Conservation (phyloP, 2,113 vertebrate genomes). For the Tricholaema leucomelas region DNA sequence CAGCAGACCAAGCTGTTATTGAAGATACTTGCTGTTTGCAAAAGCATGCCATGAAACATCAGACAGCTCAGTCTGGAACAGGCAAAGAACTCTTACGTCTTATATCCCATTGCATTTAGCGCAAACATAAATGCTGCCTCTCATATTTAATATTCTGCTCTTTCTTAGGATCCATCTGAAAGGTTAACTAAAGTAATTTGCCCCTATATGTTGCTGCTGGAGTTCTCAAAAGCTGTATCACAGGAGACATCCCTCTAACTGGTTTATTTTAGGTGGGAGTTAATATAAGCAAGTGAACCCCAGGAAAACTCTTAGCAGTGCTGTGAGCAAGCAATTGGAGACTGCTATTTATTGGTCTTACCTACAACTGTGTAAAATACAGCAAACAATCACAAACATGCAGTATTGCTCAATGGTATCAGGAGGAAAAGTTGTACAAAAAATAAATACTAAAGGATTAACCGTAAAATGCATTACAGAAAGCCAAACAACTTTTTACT, state of each 20-base stretch:
- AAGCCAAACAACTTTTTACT: conserved; percentile 47
- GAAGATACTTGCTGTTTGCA: neutral
- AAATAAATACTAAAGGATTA: conserved; percentile 72
- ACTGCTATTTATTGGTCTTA: conserved; percentile 48
- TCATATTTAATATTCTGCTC: neutral
- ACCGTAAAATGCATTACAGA: conserved; percentile 39
- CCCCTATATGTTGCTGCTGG: neutral
- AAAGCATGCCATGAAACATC: neutral
- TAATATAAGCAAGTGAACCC: neutral
- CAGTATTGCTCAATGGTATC: conserved; percentile 49
- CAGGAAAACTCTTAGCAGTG: neutral
- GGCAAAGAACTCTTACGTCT: neutral
- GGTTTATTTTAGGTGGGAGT: neutral
- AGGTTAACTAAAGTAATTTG: neutral
- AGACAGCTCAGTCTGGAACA: neutral
- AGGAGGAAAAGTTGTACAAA: conserved; percentile 39
- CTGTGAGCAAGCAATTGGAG: conserved; percentile 13
- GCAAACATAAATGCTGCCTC: neutral
- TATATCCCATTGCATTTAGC: neutral
- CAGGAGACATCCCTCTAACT: neutral
- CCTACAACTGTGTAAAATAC: conserved; percentile 56
- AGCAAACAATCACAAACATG: conserved; percentile 36
- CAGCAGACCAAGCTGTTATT: neutral
- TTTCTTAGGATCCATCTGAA: neutral
- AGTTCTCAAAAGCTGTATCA: neutral